phyloP scores from a whole-genome alignment of 2,888 invertebrate species.

The Ophion obscuratus region DNA sequence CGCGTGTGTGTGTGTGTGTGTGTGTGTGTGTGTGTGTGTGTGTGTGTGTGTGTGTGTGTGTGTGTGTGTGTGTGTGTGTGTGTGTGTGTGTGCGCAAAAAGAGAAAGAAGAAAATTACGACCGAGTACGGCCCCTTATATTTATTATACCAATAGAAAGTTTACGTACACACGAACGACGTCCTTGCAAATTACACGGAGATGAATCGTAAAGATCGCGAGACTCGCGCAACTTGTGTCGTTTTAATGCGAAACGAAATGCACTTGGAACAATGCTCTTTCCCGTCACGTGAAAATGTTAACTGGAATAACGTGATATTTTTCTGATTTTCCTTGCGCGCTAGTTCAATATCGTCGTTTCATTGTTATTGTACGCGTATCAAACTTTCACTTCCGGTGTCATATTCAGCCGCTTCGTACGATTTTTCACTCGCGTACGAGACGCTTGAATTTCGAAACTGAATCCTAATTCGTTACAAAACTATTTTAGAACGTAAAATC shows the following conservation, averaged over 20 bases:
- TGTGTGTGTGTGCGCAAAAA: not conserved
- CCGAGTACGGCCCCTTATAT: slow-evolving; percentile 64
- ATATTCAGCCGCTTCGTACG: not conserved
- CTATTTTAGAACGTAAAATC: too few species aligned
- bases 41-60: not conserved
- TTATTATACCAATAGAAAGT: slow-evolving; percentile 79
- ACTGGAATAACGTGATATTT: not conserved
- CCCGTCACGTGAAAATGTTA: not conserved
- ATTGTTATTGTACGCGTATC: slow-evolving; percentile 10
- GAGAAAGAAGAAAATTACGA: slow-evolving; percentile 43
- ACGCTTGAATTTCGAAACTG: too few species aligned
- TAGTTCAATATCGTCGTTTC: not conserved
- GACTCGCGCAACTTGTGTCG: not conserved
- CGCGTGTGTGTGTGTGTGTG: too few species aligned
- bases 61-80: not conserved
- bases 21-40: too few species aligned
- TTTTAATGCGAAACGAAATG: slow-evolving; percentile 9
- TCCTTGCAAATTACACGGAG: slow-evolving; percentile 11
- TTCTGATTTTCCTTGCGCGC: not conserved
- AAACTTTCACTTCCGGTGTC: slow-evolving; percentile 12
- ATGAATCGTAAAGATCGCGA: slow-evolving; percentile 14
- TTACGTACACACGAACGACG: slow-evolving; percentile 57
- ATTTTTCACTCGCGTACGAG: not conserved
- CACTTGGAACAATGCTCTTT: not conserved
- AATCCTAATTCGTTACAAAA: too few species aligned